A percentile compares a stretch with the other conserved stretches of the same genome.
Conservation (phyloP, 2,797 vertebrate genomes). For the Hypotaenidia philippensis region DNA sequence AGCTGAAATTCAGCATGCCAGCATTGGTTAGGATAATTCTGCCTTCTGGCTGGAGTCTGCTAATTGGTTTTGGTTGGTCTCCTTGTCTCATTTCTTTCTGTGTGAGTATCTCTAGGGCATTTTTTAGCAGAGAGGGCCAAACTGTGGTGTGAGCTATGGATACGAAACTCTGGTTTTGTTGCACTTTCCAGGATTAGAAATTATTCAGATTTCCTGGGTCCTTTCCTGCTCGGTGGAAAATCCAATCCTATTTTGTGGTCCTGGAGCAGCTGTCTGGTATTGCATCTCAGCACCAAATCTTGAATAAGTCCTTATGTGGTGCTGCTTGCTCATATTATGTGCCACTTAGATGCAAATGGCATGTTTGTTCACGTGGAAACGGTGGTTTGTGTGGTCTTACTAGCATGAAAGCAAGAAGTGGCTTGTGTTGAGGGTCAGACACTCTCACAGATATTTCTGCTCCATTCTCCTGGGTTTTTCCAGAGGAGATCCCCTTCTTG, state of each 20-base stretch:
- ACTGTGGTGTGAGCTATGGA: background rate
- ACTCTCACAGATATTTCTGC: background rate
- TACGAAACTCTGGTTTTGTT: background rate
- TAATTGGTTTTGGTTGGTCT: conserved; percentile 46
- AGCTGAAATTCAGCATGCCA: conserved; percentile 2
- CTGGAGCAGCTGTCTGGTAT: background rate
- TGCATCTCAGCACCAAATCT: background rate
- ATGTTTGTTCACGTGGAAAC: background rate
- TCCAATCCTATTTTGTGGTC: background rate
- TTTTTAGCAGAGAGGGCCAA: background rate
- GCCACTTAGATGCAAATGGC: background rate
- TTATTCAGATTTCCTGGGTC: background rate
- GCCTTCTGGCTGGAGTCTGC: conserved; percentile 47
- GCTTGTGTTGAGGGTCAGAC: background rate
- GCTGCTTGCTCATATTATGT: background rate
- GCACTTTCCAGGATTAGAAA: background rate
- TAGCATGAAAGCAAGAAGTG: background rate
- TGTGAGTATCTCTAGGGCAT: background rate
- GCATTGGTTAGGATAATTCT: conserved; percentile 1
- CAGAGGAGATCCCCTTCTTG: background rate
- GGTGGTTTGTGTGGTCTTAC: background rate
- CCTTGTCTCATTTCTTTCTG: background rate
- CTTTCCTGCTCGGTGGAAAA: background rate
- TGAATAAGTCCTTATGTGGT: background rate
- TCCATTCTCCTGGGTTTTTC: background rate